A percentile compares a stretch with the other conserved stretches of the same genome.
Evolutionary conservation across 2,797 vertebrate genomes (phyloP).

Genomic region (Mus spretus): DNA sequence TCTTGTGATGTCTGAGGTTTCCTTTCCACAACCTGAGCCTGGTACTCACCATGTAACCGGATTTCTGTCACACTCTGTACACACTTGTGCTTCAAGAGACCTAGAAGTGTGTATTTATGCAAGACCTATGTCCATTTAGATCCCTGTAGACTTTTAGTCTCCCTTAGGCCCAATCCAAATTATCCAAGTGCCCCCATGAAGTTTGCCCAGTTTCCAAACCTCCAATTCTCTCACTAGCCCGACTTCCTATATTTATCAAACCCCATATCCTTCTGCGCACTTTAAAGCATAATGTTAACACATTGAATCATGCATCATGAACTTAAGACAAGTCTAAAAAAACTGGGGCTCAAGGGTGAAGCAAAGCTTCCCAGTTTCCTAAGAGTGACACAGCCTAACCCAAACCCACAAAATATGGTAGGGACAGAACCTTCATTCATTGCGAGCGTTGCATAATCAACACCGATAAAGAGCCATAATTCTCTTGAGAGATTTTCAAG

Average conservation of each 20-base stretch:
- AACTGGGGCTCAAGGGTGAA: slow-evolving; percentile 23
- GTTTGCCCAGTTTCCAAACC: neutral
- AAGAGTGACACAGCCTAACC: slow-evolving; percentile 55
- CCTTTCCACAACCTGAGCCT: neutral
- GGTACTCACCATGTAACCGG: neutral
- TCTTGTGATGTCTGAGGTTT: neutral
- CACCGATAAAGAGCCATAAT: slow-evolving; percentile 76
- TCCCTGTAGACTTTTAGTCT: neutral
- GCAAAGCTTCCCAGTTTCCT: slow-evolving; percentile 70
- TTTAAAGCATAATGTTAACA: slow-evolving; percentile 59
- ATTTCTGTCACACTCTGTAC: neutral
- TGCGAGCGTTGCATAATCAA: slow-evolving; percentile 74
- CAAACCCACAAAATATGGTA: slow-evolving; percentile 64
- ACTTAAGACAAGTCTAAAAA: slow-evolving; percentile 70
- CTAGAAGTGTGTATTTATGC: neutral
- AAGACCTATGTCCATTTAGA: neutral
- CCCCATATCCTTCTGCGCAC: slow-evolving; percentile 40
- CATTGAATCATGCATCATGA: slow-evolving; percentile 63
- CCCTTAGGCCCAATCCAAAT: neutral
- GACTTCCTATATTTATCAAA: slow-evolving; percentile 38
- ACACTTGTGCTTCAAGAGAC: neutral
- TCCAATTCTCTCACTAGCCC: slow-evolving; percentile 9
- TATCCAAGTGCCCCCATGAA: neutral
- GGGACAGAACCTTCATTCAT: slow-evolving; percentile 61
- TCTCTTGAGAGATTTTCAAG: slow-evolving; percentile 80